Evolutionary conservation across 2,113 vertebrate genomes (phyloP).

Genomic region (Gavialis gangeticus): DNA sequence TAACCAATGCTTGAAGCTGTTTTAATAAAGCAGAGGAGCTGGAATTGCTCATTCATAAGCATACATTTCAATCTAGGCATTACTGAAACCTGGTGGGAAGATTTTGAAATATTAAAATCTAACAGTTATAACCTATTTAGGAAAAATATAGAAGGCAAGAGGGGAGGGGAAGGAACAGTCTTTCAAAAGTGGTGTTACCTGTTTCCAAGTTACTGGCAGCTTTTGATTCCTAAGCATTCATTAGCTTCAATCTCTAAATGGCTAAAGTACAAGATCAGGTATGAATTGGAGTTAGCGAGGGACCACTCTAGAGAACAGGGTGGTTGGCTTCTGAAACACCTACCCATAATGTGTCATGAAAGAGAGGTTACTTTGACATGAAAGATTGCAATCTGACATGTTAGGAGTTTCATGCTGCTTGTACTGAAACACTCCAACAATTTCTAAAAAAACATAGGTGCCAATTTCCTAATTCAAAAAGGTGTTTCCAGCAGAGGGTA

Average conservation of each 20-base stretch:
- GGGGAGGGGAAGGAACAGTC: neutral
- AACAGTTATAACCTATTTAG: neutral
- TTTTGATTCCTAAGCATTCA: neutral
- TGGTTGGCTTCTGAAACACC: neutral
- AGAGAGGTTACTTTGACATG: neutral
- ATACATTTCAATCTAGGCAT: neutral
- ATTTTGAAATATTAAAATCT: neutral
- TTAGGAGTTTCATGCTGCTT: neutral
- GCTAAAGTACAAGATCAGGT: too few species aligned
- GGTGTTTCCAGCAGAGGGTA: neutral
- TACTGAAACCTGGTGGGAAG: neutral
- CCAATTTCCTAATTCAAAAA: neutral
- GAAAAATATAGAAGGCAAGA: neutral
- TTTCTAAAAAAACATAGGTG: neutral
- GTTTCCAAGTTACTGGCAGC: neutral
- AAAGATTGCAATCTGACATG: accelerated
- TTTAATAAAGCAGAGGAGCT: neutral
- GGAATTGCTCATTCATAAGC: neutral
- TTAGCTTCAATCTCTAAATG: too few species aligned
- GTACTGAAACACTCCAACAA: neutral
- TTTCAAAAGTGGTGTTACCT: neutral
- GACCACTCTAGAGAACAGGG: accelerated
- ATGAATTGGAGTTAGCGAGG: neutral
- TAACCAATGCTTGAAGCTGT: neutral
- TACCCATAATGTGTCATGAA: accelerated